Base-by-base conservation (phyloP, 2,888 invertebrate genomes). In the Ophraella communa region DNA sequence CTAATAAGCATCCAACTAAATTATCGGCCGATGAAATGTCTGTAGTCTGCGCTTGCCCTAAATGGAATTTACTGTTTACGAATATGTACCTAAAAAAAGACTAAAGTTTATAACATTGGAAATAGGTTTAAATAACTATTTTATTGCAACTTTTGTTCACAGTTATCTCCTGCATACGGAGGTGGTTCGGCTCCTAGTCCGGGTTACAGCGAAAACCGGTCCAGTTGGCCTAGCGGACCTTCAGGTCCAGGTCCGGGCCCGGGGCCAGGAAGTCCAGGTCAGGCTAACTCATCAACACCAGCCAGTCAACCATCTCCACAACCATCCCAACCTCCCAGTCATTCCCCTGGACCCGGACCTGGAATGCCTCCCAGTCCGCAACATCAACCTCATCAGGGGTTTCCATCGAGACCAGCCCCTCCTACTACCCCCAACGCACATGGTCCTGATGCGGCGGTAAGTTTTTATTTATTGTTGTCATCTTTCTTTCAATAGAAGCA, bases 381-480 rank as follows among this genome's bases (percentile, higher is more conserved):
- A 77, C 86, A 86, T 47, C 79, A 79, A 68, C 76, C 76, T 64
- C 80, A 74, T 66, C 86, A 90, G 89, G 87, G 87, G 76, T 90
- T 89, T 67, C 88, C 90, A 70, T 89, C 86, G 73, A 85, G 91
- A 82, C 91, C 90, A 68, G 87, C 89, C 72, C 89, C 90, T 82
- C 87, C 91, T 77, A 91, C 91, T 78, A 91, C 91, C 72, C 91
- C 91, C 72, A 91, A 91, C 83, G 87, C 91, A 76, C 91, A 91
- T 82, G 90, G 89, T 80, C 91, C 91, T 71, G 91, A 91, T 81
- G 87, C 89, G 72, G 85, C 86, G 84, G 91, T 91, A 84, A 88
- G 90, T 88, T 30, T 53, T 61, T 42, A n/a, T 49, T 27, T 30
- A 8, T 39, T 39, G 4, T n/a, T n/a, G 8, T 33, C n/a, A n/a